Percentiles rank a stretch among this genome's conserved stretches.
phyloP scores from a whole-genome alignment of 2,888 invertebrate genomes.

The Hemithea aestivaria region DNA sequence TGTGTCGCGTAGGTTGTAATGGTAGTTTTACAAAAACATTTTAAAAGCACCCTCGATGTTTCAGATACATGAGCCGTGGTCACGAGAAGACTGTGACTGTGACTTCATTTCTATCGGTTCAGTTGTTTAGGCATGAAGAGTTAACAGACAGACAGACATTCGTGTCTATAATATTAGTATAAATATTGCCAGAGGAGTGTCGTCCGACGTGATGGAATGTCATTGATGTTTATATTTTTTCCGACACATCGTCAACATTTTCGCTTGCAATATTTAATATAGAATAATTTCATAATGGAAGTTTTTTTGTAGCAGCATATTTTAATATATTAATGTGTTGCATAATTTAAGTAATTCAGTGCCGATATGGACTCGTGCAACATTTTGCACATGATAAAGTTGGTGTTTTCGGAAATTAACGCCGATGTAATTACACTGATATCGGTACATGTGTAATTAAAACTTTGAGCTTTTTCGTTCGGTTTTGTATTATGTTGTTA shows the following conservation, averaged over 20 bases:
- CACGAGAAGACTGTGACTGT: too few species aligned
- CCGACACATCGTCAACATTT: constrained; percentile 11
- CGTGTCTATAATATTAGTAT: too few species aligned
- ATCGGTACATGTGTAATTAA: constrained; percentile 15
- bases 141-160: too few species aligned
- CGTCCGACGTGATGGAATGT: constrained; percentile 29
- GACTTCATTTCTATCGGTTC: too few species aligned
- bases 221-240: constrained; percentile 31
- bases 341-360: constrained; percentile 34
- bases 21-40: too few species aligned
- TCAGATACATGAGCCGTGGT: too few species aligned
- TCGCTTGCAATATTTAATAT: constrained; percentile 20
- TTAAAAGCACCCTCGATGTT: too few species aligned
- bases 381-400: constrained; percentile 43
- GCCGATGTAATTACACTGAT: constrained; percentile 54
- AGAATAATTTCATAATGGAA: constrained; percentile 29
- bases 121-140: too few species aligned
- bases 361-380: constrained; percentile 30
- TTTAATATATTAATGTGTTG: constrained; percentile 31
- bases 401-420: constrained; percentile 47
- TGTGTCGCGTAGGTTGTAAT: too few species aligned
- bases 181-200: too few species aligned
- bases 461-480: constrained; percentile 2
- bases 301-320: constrained; percentile 16
- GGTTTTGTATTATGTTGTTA: constrained; percentile 1